Evolutionary conservation across 2,888 invertebrate species (phyloP).

Genomic region (Agrotis exclamationis): DNA sequence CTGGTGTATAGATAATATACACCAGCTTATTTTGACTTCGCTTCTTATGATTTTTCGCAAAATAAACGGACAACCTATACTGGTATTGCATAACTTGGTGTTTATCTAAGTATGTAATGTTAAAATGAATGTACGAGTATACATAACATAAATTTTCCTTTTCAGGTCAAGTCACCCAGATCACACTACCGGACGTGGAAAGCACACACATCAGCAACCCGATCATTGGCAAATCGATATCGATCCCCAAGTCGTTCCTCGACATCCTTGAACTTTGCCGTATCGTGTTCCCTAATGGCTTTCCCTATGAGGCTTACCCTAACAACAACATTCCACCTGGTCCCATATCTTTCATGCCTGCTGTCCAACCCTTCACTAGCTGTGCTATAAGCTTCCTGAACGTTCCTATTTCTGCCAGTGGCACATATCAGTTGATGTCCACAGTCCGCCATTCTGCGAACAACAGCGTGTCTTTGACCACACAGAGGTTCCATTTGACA

Average conservation of each 20-base stretch:
- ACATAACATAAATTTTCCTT: not conserved
- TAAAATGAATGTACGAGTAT: no score
- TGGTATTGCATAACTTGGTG: no score
- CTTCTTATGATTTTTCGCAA: no score
- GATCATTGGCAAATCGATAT: slow-evolving; percentile 33
- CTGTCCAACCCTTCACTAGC: slow-evolving; percentile 46
- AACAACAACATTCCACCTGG: slow-evolving; percentile 46
- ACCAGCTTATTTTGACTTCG: no score
- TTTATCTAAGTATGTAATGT: no score
- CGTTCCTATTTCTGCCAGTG: slow-evolving; percentile 32
- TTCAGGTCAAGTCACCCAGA: slow-evolving; percentile 48
- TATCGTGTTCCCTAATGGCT: slow-evolving; percentile 50
- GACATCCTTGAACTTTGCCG: slow-evolving; percentile 44
- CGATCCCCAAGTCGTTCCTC: slow-evolving; percentile 45
- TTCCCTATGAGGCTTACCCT: slow-evolving; percentile 44
- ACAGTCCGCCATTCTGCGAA: slow-evolving; percentile 43
- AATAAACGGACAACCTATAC: no score
- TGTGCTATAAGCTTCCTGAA: slow-evolving; percentile 48
- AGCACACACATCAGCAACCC: slow-evolving; percentile 37
- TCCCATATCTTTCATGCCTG: slow-evolving; percentile 27
- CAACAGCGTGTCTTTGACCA: slow-evolving; percentile 34
- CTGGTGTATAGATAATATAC: no score
- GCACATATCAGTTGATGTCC: slow-evolving; percentile 50
- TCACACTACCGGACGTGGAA: slow-evolving; percentile 36
- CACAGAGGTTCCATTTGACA: slow-evolving; percentile 42